Evolutionary conservation across 2,797 vertebrate genomes (phyloP), one percentile per base, ranked within the genome.

Genomic region (Spheniscus humboldti): DNA sequence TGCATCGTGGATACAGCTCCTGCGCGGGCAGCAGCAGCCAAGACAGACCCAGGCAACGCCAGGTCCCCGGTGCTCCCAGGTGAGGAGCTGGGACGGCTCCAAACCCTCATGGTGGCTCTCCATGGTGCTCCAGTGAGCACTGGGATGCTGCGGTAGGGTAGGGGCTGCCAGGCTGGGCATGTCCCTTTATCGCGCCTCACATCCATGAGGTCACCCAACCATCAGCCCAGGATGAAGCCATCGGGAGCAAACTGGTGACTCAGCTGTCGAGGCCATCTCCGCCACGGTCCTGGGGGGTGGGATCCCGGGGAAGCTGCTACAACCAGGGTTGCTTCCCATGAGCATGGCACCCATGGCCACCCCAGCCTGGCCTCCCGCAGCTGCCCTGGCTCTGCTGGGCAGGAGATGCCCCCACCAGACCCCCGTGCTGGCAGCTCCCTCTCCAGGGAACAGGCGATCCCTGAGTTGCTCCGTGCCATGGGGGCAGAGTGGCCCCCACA

Each of bases 391-490:
- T 41, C 48, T 0, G 2, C 66, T 4, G 7, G 66, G 35, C 56
- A 86, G 57, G 23, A 60, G 43, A 27, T 72, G 30, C 19, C 35
- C 66, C 47, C 64, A 59, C 2, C 48, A 84, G 47, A 77, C 31
- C 89, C 35, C 81, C 31, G 5, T 0, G 7, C 69, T 43, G 19
- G 41, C 52, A 67, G 56, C n/a, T 78, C 48, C 69, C 9, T 71
- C 18, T 50, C 50, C 45, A 23, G 41, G 53, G 30, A 48, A 33
- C 31, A 18, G 60, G 27, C 4, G 6, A 1, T 3, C 37, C 25
- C 57, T 2, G 18, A 77, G 43, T 16, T 1, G 2, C 64, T 18
- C 4, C 0, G 2, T 1, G 6, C 41, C 4, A 0, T 2, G 22
- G 64, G 73, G 55, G 11, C 63, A 78, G n/a, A 67, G 41, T 11